Evolutionary conservation across 2,797 vertebrate genomes (phyloP).

Genomic region (Urocyon cinereoargenteus): DNA sequence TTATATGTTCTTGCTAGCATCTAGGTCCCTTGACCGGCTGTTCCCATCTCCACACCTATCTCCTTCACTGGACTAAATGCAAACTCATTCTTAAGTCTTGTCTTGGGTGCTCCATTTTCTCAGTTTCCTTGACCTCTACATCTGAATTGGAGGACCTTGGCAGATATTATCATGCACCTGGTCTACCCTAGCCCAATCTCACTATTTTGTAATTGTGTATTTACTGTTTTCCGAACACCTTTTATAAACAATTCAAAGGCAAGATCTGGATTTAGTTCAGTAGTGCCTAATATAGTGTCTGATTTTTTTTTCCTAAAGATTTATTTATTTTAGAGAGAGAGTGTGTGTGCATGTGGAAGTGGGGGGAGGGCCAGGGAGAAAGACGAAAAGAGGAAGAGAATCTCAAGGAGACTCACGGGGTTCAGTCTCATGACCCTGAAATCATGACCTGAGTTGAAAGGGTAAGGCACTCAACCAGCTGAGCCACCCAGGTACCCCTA

Average conservation of each 20-base stretch:
- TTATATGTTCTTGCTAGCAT: neutral
- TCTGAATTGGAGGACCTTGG: neutral
- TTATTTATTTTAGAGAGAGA: neutral
- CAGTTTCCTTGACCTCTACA: neutral
- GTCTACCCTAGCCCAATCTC: neutral
- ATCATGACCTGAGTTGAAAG: neutral
- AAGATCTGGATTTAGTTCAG: neutral
- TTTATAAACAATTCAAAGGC: neutral
- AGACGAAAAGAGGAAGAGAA: neutral
- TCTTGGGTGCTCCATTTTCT: neutral
- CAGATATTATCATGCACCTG: neutral
- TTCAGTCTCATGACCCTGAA: neutral
- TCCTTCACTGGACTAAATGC: neutral
- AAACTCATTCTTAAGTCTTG: neutral
- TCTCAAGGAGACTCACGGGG: neutral
- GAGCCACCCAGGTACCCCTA: neutral
- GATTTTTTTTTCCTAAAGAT: neutral
- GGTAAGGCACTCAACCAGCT: neutral
- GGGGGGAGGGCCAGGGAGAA: neutral
- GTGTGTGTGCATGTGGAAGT: rapidly evolving
- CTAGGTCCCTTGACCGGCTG: neutral
- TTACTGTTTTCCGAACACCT: neutral
- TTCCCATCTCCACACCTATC: neutral
- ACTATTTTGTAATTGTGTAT: neutral
- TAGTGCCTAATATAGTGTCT: neutral